These are phyloP conservation scores for Heteromurus nitidus DNA, from an alignment of 2,888 invertebrate genomes.

Conservation along the genomic window DNA sequence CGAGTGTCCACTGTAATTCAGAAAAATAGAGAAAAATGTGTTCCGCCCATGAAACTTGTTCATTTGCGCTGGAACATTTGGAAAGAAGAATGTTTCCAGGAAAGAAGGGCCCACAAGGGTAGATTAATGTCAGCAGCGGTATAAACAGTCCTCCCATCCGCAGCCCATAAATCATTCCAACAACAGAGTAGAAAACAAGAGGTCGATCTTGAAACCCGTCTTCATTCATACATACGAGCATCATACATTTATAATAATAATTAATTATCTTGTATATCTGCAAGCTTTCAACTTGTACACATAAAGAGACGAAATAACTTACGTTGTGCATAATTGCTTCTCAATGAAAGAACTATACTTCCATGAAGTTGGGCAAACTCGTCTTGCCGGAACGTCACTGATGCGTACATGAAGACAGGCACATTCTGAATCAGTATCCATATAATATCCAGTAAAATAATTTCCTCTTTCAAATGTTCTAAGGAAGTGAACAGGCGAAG, in stretches of 20 bases:
- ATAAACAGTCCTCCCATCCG: neutral
- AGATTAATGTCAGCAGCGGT: neutral
- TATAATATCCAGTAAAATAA: neutral
- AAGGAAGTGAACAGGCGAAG: neutral
- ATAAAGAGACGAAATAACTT: neutral
- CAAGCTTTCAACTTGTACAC: too few species aligned
- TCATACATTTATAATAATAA: too few species aligned
- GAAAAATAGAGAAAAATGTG: neutral
- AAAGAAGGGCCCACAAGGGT: neutral
- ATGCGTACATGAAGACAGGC: neutral
- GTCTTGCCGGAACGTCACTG: neutral
- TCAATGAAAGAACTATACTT: neutral
- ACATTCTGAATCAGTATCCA: neutral
- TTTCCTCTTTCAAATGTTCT: neutral
- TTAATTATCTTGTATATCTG: too few species aligned
- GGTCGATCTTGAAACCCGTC: neutral
- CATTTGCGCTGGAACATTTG: neutral
- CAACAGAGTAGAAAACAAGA: neutral
- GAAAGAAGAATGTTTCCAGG: neutral
- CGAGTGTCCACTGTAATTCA: neutral
- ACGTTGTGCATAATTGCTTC: neutral
- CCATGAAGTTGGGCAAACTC: neutral
- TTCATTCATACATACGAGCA: too few species aligned
- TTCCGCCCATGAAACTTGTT: neutral
- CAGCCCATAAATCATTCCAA: neutral